phyloP scores from a whole-genome alignment of 2,888 invertebrate species.

The Spodoptera exigua region DNA sequence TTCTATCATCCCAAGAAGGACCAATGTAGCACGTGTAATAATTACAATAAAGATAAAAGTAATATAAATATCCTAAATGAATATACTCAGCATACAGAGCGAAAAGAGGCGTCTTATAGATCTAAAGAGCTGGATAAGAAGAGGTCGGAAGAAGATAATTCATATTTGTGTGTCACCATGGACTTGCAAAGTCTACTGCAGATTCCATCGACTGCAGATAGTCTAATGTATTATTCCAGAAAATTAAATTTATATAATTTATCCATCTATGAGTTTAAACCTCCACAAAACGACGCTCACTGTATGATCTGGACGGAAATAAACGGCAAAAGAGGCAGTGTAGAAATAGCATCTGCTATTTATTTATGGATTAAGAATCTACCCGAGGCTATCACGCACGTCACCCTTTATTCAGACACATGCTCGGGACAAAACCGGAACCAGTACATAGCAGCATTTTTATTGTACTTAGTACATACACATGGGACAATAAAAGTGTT shows the following conservation, averaged over 20 bases:
- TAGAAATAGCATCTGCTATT: conserved; percentile 25
- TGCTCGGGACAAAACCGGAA: conserved; percentile 27
- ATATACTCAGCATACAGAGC: conserved; percentile 13
- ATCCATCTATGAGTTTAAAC: conserved; percentile 22
- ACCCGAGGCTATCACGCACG: conserved; percentile 16
- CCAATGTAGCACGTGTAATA: conserved; percentile 15
- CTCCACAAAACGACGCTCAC: conserved; percentile 22
- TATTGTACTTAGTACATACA: conserved; percentile 23
- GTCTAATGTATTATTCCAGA: conserved; percentile 21
- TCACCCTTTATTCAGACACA: conserved; percentile 24
- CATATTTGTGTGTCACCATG: conserved; percentile 20
- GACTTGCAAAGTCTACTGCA: conserved; percentile 19
- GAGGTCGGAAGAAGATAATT: conserved; percentile 10
- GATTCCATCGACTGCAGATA: conserved; percentile 19
- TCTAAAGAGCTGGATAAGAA: conserved; percentile 19
- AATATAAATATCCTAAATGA: conserved; percentile 15
- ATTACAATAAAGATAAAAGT: conserved; percentile 16
- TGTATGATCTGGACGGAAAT: conserved; percentile 30
- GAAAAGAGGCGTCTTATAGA: conserved; percentile 21
- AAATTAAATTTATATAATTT: conserved; percentile 24
- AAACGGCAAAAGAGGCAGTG: conserved; percentile 29
- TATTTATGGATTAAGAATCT: conserved; percentile 17
- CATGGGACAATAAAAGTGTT: conserved; percentile 15
- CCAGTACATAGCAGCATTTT: conserved; percentile 30
- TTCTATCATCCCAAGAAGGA: conserved; percentile 25